A percentile compares a stretch with the other conserved stretches of the same genome.
Conservation (phyloP, 2,797 vertebrate genomes). For the Tadarida brasiliensis region DNA sequence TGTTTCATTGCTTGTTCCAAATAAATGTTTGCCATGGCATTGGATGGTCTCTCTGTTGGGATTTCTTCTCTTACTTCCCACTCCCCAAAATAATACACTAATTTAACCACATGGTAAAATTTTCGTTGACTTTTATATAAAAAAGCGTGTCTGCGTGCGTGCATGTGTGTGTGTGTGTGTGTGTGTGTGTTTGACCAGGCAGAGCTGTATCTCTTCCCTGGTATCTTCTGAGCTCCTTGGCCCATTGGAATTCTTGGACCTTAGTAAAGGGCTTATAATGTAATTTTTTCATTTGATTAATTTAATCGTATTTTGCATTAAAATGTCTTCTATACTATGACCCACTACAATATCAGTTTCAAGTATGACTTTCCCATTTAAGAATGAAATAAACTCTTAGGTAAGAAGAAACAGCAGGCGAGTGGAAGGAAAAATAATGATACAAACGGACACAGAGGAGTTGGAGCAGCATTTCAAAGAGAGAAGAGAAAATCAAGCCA, state of each 20-base stretch:
- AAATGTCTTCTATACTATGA: not conserved
- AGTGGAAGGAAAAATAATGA: not conserved
- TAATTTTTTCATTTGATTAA: not conserved
- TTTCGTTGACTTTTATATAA: not conserved
- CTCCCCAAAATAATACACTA: not conserved
- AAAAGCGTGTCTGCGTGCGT: not conserved
- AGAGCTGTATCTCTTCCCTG: not conserved
- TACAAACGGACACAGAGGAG: not conserved
- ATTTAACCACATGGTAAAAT: not conserved
- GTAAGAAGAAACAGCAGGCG: not conserved
- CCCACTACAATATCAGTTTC: not conserved
- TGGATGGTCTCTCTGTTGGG: not conserved
- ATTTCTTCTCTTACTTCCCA: not conserved
- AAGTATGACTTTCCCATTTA: conserved; percentile 15
- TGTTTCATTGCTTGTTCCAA: not conserved
- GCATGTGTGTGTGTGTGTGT: too few species aligned
- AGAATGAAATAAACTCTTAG: conserved; percentile 11
- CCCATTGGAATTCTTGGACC: not conserved
- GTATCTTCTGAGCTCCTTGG: not conserved
- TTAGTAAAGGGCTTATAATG: not conserved
- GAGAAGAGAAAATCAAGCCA: not conserved
- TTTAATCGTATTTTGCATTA: not conserved
- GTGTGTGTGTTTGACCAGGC: not conserved
- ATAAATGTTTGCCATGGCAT: not conserved
- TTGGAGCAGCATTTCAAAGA: conserved; percentile 8